These are phyloP conservation scores for Numenius phaeopus DNA, from an alignment of 2,797 vertebrate species.

Conservation along the genomic window DNA sequence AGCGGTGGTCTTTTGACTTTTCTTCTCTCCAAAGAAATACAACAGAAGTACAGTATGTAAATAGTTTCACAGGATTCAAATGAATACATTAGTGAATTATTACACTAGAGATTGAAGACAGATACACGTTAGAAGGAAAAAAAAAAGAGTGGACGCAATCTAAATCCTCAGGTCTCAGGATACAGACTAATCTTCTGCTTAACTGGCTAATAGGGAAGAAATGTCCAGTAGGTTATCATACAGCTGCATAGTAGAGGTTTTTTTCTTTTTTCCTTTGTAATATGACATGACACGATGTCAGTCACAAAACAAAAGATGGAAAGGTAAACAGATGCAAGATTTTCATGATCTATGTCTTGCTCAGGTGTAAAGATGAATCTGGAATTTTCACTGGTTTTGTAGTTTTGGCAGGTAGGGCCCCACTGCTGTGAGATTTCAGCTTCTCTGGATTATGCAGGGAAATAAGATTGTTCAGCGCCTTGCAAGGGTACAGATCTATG, in stretches of 20 bases:
- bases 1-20: not conserved
- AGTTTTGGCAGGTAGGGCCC: not conserved
- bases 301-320: not conserved
- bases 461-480: not conserved
- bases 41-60: not conserved
- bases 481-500: not conserved
- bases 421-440: not conserved
- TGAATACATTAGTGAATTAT: not conserved
- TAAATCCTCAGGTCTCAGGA: not conserved
- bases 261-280: not conserved
- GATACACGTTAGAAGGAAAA: not conserved
- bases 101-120: not conserved
- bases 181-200: not conserved
- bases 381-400: not conserved
- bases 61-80: not conserved
- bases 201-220: not conserved
- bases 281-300: not conserved
- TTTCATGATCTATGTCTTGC: not conserved
- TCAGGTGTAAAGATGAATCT: not conserved
- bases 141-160: not conserved
- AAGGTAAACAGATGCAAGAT: not conserved
- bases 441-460: not conserved
- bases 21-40: not conserved
- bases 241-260: not conserved
- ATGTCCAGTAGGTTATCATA: not conserved